phyloP scores from a whole-genome alignment of 2,888 invertebrate species.

The Caenorhabditis wallacei region DNA sequence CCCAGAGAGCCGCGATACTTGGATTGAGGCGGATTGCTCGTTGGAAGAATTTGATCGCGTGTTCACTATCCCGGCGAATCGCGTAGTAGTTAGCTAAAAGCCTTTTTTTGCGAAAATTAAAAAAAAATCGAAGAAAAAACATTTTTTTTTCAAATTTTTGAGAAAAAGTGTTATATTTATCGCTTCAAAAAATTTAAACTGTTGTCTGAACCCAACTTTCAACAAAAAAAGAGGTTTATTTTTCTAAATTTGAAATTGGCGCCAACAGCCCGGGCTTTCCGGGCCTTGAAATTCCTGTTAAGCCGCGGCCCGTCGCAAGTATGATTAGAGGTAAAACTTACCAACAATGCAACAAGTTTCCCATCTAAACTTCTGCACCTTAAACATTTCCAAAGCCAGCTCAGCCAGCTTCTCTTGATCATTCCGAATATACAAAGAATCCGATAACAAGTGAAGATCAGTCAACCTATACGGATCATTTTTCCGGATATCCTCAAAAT shows the following conservation, averaged over 20 bases:
- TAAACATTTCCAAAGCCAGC: constrained; percentile 93
- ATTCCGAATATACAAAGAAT: constrained; percentile 91
- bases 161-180: no score
- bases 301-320: no score
- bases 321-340: constrained; percentile 84
- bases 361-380: constrained; percentile 96
- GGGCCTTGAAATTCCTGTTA: no score
- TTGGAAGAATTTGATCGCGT: constrained; percentile 97
- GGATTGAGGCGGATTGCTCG: constrained; percentile 87
- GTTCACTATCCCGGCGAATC: constrained; percentile 95
- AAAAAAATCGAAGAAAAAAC: not conserved
- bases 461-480: constrained; percentile 93
- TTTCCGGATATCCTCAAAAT: constrained; percentile 90
- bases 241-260: no score
- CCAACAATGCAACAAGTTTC: constrained; percentile 99
- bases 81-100: constrained; percentile 95
- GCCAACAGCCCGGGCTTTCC: no score
- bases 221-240: no score
- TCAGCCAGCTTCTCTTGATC: constrained; percentile 90
- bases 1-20: constrained; percentile 87
- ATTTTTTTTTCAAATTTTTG: not conserved
- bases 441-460: constrained; percentile 97
- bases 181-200: no score
- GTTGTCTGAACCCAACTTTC: no score
- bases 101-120: not conserved